Conservation (phyloP, 2,797 vertebrate species). For the Rachycentron canadum region DNA sequence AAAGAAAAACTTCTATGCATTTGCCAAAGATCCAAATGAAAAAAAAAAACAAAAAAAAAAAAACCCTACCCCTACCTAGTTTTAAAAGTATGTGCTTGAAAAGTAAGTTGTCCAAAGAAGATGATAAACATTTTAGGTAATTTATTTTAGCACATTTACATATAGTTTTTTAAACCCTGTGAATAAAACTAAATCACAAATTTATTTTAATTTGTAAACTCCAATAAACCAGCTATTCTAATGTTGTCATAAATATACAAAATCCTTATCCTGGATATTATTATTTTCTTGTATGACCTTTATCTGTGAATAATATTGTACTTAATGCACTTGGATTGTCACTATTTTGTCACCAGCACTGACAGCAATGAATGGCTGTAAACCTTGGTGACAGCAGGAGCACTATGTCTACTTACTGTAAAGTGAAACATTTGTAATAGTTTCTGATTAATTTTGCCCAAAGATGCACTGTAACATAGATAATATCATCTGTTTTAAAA, state of each 20-base stretch:
- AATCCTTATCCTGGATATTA: slow-evolving; percentile 22
- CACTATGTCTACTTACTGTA: slow-evolving; percentile 34
- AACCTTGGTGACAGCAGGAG: slow-evolving; percentile 44
- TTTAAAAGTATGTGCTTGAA: slow-evolving; percentile 21
- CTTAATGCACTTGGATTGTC: slow-evolving; percentile 68
- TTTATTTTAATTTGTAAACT: slow-evolving; percentile 16
- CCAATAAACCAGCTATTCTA: slow-evolving; percentile 41
- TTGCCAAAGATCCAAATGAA: neutral
- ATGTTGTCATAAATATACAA: slow-evolving; percentile 29
- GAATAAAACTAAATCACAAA: slow-evolving; percentile 17
- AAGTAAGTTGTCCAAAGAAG: slow-evolving; percentile 18
- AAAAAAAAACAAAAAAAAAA: neutral
- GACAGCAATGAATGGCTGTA: slow-evolving; percentile 46
- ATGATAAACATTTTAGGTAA: slow-evolving; percentile 27
- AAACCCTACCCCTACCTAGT: slow-evolving; percentile 12
- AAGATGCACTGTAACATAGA: slow-evolving; percentile 60
- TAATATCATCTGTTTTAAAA: slow-evolving; percentile 49
- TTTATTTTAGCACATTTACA: slow-evolving; percentile 39
- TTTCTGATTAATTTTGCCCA: slow-evolving; percentile 40
- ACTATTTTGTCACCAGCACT: slow-evolving; percentile 46
- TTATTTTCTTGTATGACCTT: slow-evolving; percentile 52
- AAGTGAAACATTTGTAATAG: slow-evolving; percentile 32
- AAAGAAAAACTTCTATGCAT: neutral
- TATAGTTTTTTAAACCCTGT: slow-evolving; percentile 42
- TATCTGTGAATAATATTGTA: slow-evolving; percentile 68